Conservation (phyloP, 2,888 invertebrate genomes). For the Oxytorus armatus region DNA sequence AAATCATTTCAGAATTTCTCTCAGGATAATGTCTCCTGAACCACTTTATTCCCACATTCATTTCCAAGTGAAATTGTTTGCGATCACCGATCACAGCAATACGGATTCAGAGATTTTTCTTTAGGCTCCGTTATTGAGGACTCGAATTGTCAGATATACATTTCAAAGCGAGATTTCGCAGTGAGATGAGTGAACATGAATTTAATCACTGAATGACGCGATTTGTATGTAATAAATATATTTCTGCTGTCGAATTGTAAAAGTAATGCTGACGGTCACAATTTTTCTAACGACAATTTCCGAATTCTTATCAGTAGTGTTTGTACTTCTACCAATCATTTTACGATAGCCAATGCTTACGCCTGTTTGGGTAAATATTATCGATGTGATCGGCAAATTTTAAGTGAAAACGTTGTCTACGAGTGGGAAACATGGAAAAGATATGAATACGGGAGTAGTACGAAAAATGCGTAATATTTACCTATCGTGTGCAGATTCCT, state of each 20-base stretch:
- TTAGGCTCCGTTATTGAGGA: not conserved
- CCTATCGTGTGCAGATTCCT: constrained; percentile 85
- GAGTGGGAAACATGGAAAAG: not conserved
- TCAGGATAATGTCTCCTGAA: constrained; percentile 53
- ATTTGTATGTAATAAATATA: not conserved
- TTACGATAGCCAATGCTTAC: not conserved
- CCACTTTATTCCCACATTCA: constrained; percentile 46
- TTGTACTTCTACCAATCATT: not conserved
- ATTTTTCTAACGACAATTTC: constrained; percentile 3
- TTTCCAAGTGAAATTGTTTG: constrained; percentile 29
- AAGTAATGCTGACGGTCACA: not conserved
- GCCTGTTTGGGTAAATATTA: too few species aligned
- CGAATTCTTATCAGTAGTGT: not conserved
- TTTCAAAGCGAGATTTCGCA: not conserved
- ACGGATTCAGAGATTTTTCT: not conserved
- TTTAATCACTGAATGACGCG: not conserved
- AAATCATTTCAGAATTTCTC: constrained; percentile 63
- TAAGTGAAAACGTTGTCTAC: not conserved
- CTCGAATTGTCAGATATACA: constrained; percentile 7
- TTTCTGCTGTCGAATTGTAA: not conserved
- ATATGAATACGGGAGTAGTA: not conserved
- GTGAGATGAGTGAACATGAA: not conserved
- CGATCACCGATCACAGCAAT: constrained; percentile 2
- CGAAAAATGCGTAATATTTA: constrained; percentile 65
- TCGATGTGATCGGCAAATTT: too few species aligned